Base-by-base conservation (phyloP, 1,140 invertebrate genomes). In the Spodoptera litura region DNA sequence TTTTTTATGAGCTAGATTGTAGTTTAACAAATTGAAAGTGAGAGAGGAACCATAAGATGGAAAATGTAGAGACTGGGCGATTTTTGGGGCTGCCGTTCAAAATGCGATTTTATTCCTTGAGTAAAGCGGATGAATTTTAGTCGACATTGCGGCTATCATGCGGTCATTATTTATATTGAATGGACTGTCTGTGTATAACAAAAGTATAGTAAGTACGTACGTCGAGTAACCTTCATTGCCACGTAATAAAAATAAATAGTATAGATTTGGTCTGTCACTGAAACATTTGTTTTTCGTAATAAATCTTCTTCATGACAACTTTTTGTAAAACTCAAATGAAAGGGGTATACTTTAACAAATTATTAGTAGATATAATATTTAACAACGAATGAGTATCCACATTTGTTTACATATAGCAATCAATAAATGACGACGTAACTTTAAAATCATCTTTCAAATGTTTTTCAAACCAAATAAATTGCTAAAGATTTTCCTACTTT, bases 201-300 rank as follows among this genome's bases (percentile, higher is more conserved):
- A 75, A 72, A 74, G 70, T 58, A 79, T 75, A 79, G 70, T 68
- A 59, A 75, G 62, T 75, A 68, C 75, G 78, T 68, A 74, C 51
- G n/a, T 31, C 27, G 53, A 66, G 38, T 58, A 75, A 74, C 78
- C 61, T 75, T 79, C 55, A 59, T 79, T 66, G 68, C 59, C 70
- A 70, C 70, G 56, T 78, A 78, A 78, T 73, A 79, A 80, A 80
- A 80, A 72, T 71, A 72, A 76, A 80, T 80, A 72, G 64, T 71
- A 44, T 56, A 68, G 35, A 51, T 49, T 76, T 55, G 38, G 44
- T 62, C 44, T 79, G 62, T 74, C 71, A 73, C 53, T 59, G 20
- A 44, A 31, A 61, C 52, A 49, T 74, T 79, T 74, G 71, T 74
- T 79, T 73, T 55, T 64, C 51, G 31, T 49, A 49, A 11, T 12